Base-by-base conservation (phyloP, 2,113 vertebrate species). In the Tilapia sparmanii region DNA sequence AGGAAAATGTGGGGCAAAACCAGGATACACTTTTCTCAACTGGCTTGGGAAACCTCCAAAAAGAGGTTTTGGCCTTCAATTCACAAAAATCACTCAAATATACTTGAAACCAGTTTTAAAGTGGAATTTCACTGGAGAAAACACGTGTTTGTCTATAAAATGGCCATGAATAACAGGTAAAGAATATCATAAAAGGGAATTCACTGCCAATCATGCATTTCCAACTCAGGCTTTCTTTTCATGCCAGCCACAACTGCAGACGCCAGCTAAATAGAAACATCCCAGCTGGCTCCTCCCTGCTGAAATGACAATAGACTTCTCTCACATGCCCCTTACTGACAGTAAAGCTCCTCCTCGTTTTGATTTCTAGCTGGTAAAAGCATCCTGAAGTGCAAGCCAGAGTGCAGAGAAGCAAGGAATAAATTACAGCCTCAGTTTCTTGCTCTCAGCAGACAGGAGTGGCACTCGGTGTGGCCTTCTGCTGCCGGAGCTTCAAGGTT, bases 211-310 rank as follows among this genome's bases (percentile, higher is more conserved):
- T 76, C 94, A 89, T 95, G 93, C 92, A 90, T 96, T 94, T 96
- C 35, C 3, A 47, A 86, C 89, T 84, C 78, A 90, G 92, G 80
- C 93, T 96, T 96, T 96, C 91, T 96, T 96, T 96, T 95, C 85
- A 92, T 93, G 95, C 96, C 96, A 96, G 91, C 90, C 71, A 38
- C 3, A 57, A 57, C 94, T 94, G 93, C 94, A 89, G 78, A 93
- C 94, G 92, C 93, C 94, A 91, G 94, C 92, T 91, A 94, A 93
- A 95, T 81, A 92, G 92, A 91, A 95, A 95, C 85, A 91, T 93
- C 93, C 92, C 90, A 68, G 81, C 38, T 57, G 40, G 55, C 92
- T 86, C 84, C 90, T 86, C 86, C 87, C 86, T 84, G 80, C 73
- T 87, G 54, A 90, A 89, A 93, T 85, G 84, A 93, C 90, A 82